Evolutionary conservation across 1,140 invertebrate species (phyloP), one percentile per base, ranked within the genome.

Genomic region (Bombus pascuorum): DNA sequence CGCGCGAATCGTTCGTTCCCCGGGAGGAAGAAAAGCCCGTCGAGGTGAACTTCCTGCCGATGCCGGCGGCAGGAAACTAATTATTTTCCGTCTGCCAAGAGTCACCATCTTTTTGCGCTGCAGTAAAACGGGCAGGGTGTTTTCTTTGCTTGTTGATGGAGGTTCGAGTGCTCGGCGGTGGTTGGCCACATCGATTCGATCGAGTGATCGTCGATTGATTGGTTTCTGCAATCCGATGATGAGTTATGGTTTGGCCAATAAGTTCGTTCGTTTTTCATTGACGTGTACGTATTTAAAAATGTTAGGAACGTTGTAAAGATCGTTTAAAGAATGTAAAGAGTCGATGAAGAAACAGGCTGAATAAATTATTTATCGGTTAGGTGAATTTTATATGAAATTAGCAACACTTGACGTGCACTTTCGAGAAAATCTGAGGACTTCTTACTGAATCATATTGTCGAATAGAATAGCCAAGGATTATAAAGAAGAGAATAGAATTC

Each of bases 61-160:
- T 74, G 42, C 57, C 25, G 53, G 22, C 32, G 22, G 39, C 9
- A 44, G 76, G 34, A 72, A 85, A 73, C 68, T 85, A 80, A 85
- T 79, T 80, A 80, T 79, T 85, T 85, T 65, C 77, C 37, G 68
- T 85, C 66, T 73, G 77, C 53, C 68, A 65, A 34, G 76, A 80
- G 77, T 34, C 83, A 65, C 47, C 37, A 22, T 18, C 28, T 62
- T 68, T 42, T 57, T 32, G 10, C 22, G 6, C 10, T 2, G 22
- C 34, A 6, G n/a, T 4, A 8, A n/a, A 13, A 47, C 10, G 42
- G 42, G 6, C 12, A 22, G 6, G 3, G 3, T 28, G n/a, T 28
- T 37, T 47, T 53, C 22, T 28, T 42, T 6, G 28, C 6, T 22
- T 6, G 32, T 22, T 18, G 44, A 34, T 5, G 2, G 10, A 18